Evolutionary conservation across 2,797 vertebrate species (phyloP).

Genomic region (Amblyraja radiata): DNA sequence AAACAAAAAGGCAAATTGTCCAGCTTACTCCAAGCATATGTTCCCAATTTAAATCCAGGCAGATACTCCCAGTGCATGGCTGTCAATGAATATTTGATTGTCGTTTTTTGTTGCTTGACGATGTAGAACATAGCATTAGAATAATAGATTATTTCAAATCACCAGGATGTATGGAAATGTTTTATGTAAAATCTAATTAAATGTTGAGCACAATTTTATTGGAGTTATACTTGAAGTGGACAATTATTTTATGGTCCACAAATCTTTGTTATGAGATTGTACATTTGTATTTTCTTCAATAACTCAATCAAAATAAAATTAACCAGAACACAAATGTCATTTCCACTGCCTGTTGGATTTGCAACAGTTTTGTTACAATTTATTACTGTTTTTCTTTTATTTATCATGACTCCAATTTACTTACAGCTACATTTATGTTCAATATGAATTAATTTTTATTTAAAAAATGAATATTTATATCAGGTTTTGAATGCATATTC

Average conservation of each 20-base stretch:
- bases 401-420: not conserved
- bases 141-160: not conserved
- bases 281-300: not conserved
- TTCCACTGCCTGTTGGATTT: not conserved
- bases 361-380: not conserved
- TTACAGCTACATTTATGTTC: not conserved
- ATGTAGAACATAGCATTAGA: not conserved
- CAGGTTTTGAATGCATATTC: not conserved
- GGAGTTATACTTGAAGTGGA: not conserved
- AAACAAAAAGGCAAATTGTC: not conserved
- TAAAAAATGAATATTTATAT: not conserved
- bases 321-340: not conserved
- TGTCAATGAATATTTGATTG: not conserved
- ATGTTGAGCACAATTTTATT: not conserved
- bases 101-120: not conserved
- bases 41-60: not conserved
- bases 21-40: not conserved
- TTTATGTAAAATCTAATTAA: not conserved
- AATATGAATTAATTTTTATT: not conserved
- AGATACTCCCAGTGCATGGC: not conserved
- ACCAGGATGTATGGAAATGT: not conserved
- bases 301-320: conserved; percentile 12
- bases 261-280: conserved; percentile 13
- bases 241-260: not conserved
- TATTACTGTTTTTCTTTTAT: not conserved